These are phyloP conservation scores for Cassiopea xamachana DNA, from an alignment of 30 jellyfish, hydroid and myxozoan genomes.

Conservation along the genomic window DNA sequence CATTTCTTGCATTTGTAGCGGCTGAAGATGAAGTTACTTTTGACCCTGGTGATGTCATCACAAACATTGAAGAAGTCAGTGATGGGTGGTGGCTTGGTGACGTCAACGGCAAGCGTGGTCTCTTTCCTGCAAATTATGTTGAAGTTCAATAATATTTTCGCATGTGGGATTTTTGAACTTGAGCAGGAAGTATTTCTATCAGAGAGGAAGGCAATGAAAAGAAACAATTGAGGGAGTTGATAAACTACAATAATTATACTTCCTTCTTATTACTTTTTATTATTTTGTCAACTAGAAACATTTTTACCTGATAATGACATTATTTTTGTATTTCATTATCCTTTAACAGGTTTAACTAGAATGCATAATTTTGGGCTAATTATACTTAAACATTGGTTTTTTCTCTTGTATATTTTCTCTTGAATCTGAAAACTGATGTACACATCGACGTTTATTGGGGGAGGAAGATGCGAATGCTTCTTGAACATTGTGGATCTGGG, in stretches of 20 bases:
- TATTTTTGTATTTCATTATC: not conserved
- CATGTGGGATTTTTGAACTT: not conserved
- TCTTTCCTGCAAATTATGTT: conserved; percentile 93
- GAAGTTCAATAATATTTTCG: conserved; percentile 47
- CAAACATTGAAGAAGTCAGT: conserved; percentile 88
- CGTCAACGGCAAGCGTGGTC: conserved; percentile 88
- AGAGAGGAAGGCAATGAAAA: too few species aligned
- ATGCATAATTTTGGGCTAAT: not conserved
- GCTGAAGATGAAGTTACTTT: conserved; percentile 93
- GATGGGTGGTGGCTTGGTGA: conserved; percentile 99
- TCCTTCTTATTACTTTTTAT: not conserved
- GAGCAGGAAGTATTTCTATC: too few species aligned
- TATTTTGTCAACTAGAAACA: not conserved
- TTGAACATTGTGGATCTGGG: too few species aligned
- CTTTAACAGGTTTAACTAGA: not conserved
- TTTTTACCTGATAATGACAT: not conserved
- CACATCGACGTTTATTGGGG: too few species aligned
- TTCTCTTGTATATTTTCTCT: too few species aligned
- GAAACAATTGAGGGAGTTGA: too few species aligned
- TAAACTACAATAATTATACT: not conserved
- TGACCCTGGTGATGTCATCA: conserved; percentile 92
- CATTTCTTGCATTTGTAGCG: conserved; percentile 48
- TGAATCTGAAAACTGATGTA: too few species aligned
- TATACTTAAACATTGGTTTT: too few species aligned
- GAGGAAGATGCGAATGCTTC: too few species aligned